Evolutionary conservation across 2,797 vertebrate genomes (phyloP).

Genomic region (Odontamblyopus lacepedii): DNA sequence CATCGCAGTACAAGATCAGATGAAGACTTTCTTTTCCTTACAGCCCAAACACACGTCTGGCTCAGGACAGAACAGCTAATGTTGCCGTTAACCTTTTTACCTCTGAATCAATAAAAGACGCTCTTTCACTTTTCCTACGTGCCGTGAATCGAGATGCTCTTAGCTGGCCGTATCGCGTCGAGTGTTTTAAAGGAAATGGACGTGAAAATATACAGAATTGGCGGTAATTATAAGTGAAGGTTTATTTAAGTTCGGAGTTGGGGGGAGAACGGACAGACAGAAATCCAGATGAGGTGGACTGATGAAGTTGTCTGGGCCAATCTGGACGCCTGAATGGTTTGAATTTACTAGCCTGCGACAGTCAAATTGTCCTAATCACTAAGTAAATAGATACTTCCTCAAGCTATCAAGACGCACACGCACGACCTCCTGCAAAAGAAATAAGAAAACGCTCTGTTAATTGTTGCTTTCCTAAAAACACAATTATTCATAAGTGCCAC

Average conservation of each 20-base stretch:
- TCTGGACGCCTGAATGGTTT: constrained; percentile 78
- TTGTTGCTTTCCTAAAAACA: constrained; percentile 84
- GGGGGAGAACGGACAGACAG: constrained; percentile 62
- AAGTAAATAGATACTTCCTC: constrained; percentile 87
- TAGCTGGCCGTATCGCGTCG: constrained; percentile 54
- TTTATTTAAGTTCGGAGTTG: constrained; percentile 80
- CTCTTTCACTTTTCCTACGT: constrained; percentile 56
- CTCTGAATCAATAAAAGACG: constrained; percentile 70
- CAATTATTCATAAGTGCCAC: constrained; percentile 82
- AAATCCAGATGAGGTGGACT: constrained; percentile 74
- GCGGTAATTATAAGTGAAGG: constrained; percentile 78
- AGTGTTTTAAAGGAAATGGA: constrained; percentile 73
- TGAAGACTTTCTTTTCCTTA: constrained; percentile 42
- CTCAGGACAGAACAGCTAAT: constrained; percentile 59
- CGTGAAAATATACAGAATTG: constrained; percentile 81
- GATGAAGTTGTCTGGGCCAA: constrained; percentile 81
- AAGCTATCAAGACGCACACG: constrained; percentile 73
- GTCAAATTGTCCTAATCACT: constrained; percentile 86
- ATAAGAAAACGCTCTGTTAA: constrained; percentile 75
- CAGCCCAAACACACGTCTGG: constrained; percentile 56
- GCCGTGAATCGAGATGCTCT: constrained; percentile 52
- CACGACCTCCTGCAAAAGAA: constrained; percentile 50
- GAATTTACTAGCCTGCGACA: constrained; percentile 81
- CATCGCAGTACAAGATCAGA: constrained; percentile 55
- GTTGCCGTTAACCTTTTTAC: constrained; percentile 70